Percentiles rank a stretch among this genome's conserved stretches.
Evolutionary conservation across 2,113 vertebrate species (phyloP).

Genomic region (Malurus melanocephalus): DNA sequence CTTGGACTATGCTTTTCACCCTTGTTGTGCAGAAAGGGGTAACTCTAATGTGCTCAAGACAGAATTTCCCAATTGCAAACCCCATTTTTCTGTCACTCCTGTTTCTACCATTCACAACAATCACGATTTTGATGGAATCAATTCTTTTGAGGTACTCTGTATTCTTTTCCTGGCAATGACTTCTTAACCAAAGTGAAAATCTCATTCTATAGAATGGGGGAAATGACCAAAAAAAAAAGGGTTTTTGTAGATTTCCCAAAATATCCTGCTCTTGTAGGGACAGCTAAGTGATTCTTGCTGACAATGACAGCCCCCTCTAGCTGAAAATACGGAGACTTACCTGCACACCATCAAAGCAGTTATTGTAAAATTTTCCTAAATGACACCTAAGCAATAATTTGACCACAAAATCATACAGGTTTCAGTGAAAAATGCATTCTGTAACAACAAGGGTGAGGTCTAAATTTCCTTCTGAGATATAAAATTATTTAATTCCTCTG

Average conservation of each 20-base stretch:
- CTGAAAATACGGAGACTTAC: not conserved
- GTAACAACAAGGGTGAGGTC: rapidly evolving
- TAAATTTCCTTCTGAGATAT: not conserved
- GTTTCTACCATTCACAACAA: not conserved
- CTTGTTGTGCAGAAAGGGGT: not conserved
- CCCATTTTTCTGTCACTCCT: not conserved
- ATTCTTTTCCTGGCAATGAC: not conserved
- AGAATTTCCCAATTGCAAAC: not conserved
- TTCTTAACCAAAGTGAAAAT: not conserved
- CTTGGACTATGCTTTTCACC: not conserved
- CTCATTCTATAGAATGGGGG: not conserved
- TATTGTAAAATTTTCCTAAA: not conserved
- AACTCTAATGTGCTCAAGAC: not conserved
- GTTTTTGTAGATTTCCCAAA: not conserved
- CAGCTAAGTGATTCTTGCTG: not conserved
- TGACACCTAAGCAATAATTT: not conserved
- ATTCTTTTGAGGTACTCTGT: not conserved
- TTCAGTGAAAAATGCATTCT: not conserved
- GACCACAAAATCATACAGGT: rapidly evolving
- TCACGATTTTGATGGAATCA: not conserved
- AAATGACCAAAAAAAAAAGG: not conserved
- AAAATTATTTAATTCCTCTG: not conserved
- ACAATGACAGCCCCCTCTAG: rapidly evolving
- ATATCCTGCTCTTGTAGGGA: not conserved
- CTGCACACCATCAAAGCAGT: not conserved